Base-by-base conservation (phyloP, 2,113 vertebrate species). In the Pseudopodoces humilis region DNA sequence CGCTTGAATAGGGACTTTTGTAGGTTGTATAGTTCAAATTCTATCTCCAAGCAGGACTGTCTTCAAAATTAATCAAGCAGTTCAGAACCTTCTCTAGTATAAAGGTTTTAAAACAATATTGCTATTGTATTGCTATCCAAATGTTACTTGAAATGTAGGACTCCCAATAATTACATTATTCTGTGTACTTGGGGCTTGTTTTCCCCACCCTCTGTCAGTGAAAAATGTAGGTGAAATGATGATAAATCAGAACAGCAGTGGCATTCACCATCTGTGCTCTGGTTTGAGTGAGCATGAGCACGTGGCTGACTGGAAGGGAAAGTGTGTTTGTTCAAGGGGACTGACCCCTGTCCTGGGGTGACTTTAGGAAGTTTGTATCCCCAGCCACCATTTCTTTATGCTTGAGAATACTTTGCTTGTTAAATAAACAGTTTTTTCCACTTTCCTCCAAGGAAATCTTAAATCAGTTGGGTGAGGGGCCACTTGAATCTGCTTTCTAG, bases 381-480 rank as follows among this genome's bases (percentile, higher is more conserved):
- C 28, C 21, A 49, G 0, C 6, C 3, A 1, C 9, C 56, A 7
- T 43, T 41, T 46, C 39, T 64, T n/a, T 28, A 22, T 43, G 31
- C 47, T 14, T 28, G 47, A 43, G 47, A 4, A 64, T 53, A 22
- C 3, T n/a, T 52, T n/a, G 4, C 8, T n/a, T 22, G 37, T 52
- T 52, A 14, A 78, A n/a, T 14, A 43, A n/a, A 43, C 5, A 28
- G 35, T 8, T 53, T 78, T 50, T 64, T 17, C 37, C 24, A 18
- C 31, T 28, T 78, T 28, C 52, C 24, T 43, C 59, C 24, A 28
- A 28, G 39, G 37, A 35, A 43, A 44, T 14, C 4, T 35, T 64
- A 4, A 43, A 23, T 7, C 5, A 28, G 6, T 2, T 52, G 2
- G 5, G 13, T 23, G 4, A 33, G 30, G 23, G 9, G 7, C 11